Percentiles rank a stretch among this genome's conserved stretches.
phyloP scores from a whole-genome alignment of 2,888 invertebrate species.

The Heliconius charithonia region DNA sequence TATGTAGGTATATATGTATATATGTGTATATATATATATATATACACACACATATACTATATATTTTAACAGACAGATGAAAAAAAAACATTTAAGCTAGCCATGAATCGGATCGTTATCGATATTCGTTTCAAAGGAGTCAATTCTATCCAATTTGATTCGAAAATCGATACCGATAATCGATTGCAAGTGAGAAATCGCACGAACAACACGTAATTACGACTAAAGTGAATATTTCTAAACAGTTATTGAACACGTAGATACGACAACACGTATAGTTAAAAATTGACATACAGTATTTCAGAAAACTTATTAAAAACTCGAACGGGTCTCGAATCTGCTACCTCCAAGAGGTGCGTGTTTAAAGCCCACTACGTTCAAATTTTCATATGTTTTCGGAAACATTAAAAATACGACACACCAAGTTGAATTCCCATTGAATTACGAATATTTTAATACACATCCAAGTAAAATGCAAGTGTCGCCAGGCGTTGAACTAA shows the following conservation, averaged over 20 bases:
- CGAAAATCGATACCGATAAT: background rate
- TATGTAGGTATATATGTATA: too few species aligned
- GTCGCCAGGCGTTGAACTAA: background rate
- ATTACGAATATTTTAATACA: background rate
- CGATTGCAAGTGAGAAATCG: background rate
- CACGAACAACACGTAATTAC: background rate
- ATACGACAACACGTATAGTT: background rate
- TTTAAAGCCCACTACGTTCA: too few species aligned
- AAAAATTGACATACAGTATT: slow-evolving; percentile 7
- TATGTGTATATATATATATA: too few species aligned
- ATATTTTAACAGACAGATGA: background rate
- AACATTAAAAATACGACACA: too few species aligned
- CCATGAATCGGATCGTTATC: background rate
- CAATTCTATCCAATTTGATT: background rate
- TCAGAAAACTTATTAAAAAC: too few species aligned
- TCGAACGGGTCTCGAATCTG: too few species aligned
- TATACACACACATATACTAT: background rate
- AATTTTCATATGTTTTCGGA: too few species aligned
- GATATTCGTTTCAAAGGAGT: background rate
- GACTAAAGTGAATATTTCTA: slow-evolving; percentile 20
- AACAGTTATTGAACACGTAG: background rate
- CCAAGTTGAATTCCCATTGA: background rate
- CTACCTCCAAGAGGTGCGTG: too few species aligned
- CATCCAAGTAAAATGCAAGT: slow-evolving; percentile 8
- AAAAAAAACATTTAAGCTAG: slow-evolving; percentile 15